Conservation (phyloP, 2,888 invertebrate genomes). For the Blastobasis adustella region DNA sequence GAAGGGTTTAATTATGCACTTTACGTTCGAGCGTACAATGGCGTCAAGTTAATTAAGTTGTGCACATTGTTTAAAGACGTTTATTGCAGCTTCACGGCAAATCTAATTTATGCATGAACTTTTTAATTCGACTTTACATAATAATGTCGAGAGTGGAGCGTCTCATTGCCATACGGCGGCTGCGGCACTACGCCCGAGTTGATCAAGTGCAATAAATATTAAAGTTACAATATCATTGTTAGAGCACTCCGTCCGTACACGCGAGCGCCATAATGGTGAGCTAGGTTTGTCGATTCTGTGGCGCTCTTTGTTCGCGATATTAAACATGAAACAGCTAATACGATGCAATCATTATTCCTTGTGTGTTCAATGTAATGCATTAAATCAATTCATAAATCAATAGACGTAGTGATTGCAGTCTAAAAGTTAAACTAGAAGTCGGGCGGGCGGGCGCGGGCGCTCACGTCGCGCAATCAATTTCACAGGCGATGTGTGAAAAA, state of each 20-base stretch:
- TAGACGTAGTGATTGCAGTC: slow-evolving; percentile 8
- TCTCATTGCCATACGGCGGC: slow-evolving; percentile 24
- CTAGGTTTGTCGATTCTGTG: slow-evolving; percentile 58
- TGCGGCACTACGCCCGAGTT: slow-evolving; percentile 44
- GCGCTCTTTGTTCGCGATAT: slow-evolving; percentile 57
- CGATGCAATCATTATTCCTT: slow-evolving; percentile 34
- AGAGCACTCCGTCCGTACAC: slow-evolving; percentile 45
- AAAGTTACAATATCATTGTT: slow-evolving; percentile 70
- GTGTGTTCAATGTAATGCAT: background rate
- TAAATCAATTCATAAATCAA: slow-evolving; percentile 2
- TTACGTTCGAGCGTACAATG: slow-evolving; percentile 59
- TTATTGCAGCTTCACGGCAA: slow-evolving; percentile 40
- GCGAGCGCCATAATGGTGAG: slow-evolving; percentile 54
- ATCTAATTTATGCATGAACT: slow-evolving; percentile 54
- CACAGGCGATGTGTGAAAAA: slow-evolving; percentile 47
- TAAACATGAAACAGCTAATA: slow-evolving; percentile 58
- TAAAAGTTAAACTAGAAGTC: slow-evolving; percentile 3
- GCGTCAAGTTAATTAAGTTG: slow-evolving; percentile 67
- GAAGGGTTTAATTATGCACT: slow-evolving; percentile 68
- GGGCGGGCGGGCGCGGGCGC: slow-evolving; percentile 3
- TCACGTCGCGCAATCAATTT: slow-evolving; percentile 39
- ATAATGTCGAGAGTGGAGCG: slow-evolving; percentile 21
- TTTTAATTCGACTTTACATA: slow-evolving; percentile 45
- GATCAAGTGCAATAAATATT: slow-evolving; percentile 72
- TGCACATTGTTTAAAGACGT: slow-evolving; percentile 58